Conservation (phyloP, 2,888 invertebrate genomes). For the Odontothrips loti region DNA sequence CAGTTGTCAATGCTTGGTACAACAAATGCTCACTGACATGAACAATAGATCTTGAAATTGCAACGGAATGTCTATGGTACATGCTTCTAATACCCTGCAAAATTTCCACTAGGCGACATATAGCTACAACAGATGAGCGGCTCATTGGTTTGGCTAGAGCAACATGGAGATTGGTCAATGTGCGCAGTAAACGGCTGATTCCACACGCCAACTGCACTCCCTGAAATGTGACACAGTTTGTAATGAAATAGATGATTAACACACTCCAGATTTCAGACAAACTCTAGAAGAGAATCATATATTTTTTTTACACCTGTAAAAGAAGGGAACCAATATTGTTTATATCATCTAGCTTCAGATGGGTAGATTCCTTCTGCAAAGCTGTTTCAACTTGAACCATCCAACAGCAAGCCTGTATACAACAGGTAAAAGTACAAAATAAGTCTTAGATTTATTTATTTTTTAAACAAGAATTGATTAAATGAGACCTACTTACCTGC, state of each 20-base stretch:
- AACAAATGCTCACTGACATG: slow-evolving; percentile 75
- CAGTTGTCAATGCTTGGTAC: slow-evolving; percentile 65
- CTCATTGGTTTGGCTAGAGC: slow-evolving; percentile 71
- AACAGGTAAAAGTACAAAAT: slow-evolving; percentile 30
- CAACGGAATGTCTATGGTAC: slow-evolving; percentile 63
- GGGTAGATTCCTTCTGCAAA: slow-evolving; percentile 49
- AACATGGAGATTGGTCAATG: slow-evolving; percentile 64
- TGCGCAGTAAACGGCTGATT: slow-evolving; percentile 56
- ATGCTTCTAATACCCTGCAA: slow-evolving; percentile 70
- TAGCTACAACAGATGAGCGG: slow-evolving; percentile 64
- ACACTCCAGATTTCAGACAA: slow-evolving; percentile 2
- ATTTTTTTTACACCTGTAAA: slow-evolving; percentile 46
- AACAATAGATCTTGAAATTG: slow-evolving; percentile 67
- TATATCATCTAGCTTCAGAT: slow-evolving; percentile 54
- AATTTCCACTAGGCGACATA: slow-evolving; percentile 78
- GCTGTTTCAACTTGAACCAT: slow-evolving; percentile 57
- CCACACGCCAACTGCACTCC: slow-evolving; percentile 66
- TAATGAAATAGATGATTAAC: slow-evolving; percentile 2
- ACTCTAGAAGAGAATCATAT: slow-evolving; percentile 14
- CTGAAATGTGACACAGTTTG: slow-evolving; percentile 41
- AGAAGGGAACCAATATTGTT: slow-evolving; percentile 54
- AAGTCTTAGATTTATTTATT: too few species aligned
- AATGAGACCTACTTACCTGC: slow-evolving; percentile 44
- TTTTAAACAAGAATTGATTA: neutral
- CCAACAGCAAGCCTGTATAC: slow-evolving; percentile 55